Base-by-base conservation (phyloP, 2,797 vertebrate genomes). In the Spatula clypeata region DNA sequence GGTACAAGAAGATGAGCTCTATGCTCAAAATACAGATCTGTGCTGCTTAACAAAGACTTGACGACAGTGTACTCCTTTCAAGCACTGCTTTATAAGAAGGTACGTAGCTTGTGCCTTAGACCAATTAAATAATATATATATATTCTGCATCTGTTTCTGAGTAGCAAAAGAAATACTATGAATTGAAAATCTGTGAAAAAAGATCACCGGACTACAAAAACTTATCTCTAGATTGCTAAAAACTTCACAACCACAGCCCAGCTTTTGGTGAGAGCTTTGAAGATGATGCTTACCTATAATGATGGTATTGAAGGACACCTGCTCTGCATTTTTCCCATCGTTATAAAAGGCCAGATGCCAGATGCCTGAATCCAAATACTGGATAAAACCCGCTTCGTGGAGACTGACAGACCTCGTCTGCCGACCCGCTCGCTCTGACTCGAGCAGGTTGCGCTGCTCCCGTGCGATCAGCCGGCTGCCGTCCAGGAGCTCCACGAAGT, bases 301-400 rank as follows among this genome's bases (percentile, higher is more conserved):
- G 90, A 99, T 99, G 94, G 99, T 99, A 98, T 99, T 99, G 87
- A 99, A 99, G 82, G 99, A 99, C 96, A 99, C 99, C 1, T 98
- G 98, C 96, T 99, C 99, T 13, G 98, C 53, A 40, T 98, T 99
- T 65, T 99, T 99, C 38, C 99, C 99, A 23, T 99, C 99, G 1
- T 99, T 99, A 94, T 99, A 99, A 97, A 99, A 99, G 29, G 99
- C 99, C 97, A 99, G 98, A 95, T 99, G 99, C 99, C 99, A 99
- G 97, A 99, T 99, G 24, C 99, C 99, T 1, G 98, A 98, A 94
- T 99, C 99, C 96, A 99, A 98, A 98, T 99, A 99, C 98, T 99
- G 99, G 97, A 99, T 99, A 94, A 99, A 99, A 53, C 99, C 99
- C 3, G 99, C 99, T 93, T 99, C 99, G 9, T 99, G 99, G 71